Evolutionary conservation across 2,113 vertebrate genomes (phyloP).

Genomic region (Shinisaurus crocodilurus): DNA sequence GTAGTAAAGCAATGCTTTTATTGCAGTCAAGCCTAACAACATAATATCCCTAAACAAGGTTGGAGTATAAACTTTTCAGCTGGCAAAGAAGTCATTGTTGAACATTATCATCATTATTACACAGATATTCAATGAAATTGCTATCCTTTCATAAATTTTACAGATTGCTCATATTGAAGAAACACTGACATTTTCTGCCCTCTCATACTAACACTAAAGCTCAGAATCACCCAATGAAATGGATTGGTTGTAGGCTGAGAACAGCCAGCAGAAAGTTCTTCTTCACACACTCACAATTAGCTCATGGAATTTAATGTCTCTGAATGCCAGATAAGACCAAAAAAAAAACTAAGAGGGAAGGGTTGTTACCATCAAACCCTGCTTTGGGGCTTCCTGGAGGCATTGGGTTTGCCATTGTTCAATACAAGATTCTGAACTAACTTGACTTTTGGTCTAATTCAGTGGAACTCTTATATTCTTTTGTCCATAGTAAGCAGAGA

Average conservation of each 20-base stretch:
- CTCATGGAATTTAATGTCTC: neutral
- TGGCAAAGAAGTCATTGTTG: neutral
- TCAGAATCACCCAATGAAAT: neutral
- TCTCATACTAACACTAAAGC: neutral
- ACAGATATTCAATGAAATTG: neutral
- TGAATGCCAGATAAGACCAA: neutral
- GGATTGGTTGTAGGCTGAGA: neutral
- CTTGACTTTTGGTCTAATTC: neutral
- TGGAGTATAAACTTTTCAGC: neutral
- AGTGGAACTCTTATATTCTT: neutral
- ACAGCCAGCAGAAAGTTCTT: neutral
- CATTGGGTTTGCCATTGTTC: neutral
- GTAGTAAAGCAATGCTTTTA: neutral
- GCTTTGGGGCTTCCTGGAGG: neutral
- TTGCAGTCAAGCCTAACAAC: neutral
- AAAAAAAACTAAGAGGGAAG: no score
- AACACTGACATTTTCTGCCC: neutral
- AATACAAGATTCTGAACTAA: neutral
- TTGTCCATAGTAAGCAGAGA: neutral
- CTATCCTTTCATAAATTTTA: neutral
- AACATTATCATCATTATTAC: neutral
- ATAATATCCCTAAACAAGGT: neutral
- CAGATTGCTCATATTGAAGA: neutral
- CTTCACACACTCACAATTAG: neutral
- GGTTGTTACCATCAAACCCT: neutral